Evolutionary conservation across 2,888 invertebrate genomes (phyloP), one percentile per base, ranked within the genome.

Genomic region (Ornithoptera priamus): DNA sequence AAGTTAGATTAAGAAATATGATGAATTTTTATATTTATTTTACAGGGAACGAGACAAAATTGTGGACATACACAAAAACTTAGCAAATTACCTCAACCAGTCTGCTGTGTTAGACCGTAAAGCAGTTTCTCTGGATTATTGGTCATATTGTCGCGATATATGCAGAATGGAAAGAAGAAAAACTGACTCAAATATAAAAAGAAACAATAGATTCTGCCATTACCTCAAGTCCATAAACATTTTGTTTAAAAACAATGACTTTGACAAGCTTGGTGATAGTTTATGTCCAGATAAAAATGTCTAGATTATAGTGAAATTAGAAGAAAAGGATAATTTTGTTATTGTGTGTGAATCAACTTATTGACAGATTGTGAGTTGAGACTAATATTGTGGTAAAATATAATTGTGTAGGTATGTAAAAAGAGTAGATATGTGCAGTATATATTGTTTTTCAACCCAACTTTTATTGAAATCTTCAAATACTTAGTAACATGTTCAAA

Each of bases 151-250:
- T 74, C 93, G 97, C 50, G 85, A 93, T 20, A 95, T 97, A 68
- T 95, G 96, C 74, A 93, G 96, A 73, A 89, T 94, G 59, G 97
- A 97, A 81, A 93, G 93, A 75, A 78, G 78, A 18, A 94, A 95
- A 77, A 92, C 93, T 50, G 93, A 93, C 62, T 84, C 80, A 39
- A 94, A 93, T 76, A 88, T 82, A 1, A 96, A 96, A 80, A 93
- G 96, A 72, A 94, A 95, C 72, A 96, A 95, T 79, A 93, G 97
- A 69, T 97, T 96, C 86, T 96, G 95, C 85, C 96, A 96, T 84
- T 97, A 97, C 86, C 90, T 97, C n/a, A 94, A 94, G 75, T 94
- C 93, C 64, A 82, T 94, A 70, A 93, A 92, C 78, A 81, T 92
- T 61, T 87, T 89, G 70, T 93, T 93, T 75, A 93, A 89, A 75